phyloP scores from a whole-genome alignment of 2,113 vertebrate genomes.

The Hydrochoerus hydrochaeris region DNA sequence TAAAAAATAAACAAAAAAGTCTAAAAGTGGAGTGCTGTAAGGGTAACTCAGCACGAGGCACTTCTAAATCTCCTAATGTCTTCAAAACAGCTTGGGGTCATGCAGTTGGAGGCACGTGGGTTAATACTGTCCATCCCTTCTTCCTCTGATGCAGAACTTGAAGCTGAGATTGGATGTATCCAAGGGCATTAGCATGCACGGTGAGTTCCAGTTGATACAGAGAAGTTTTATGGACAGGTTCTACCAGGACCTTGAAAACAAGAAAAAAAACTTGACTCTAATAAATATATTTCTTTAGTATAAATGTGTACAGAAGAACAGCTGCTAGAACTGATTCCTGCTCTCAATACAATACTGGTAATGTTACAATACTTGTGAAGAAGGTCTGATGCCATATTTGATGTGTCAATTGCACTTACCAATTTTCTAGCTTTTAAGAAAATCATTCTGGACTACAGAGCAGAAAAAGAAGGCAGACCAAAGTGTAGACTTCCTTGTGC shows the following conservation, averaged over 20 bases:
- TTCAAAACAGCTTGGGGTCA: neutral
- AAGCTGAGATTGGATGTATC: neutral
- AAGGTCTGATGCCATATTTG: accelerated
- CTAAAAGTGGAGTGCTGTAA: accelerated
- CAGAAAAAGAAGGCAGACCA: neutral
- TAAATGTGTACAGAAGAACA: neutral
- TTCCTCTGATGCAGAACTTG: neutral
- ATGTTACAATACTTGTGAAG: neutral
- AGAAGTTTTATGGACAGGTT: neutral
- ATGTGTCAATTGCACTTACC: no score
- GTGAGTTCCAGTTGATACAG: neutral
- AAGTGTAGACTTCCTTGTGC: neutral
- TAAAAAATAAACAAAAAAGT: neutral
- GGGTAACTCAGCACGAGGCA: neutral
- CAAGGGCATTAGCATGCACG: no score
- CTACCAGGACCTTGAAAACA: neutral
- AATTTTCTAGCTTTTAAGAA: neutral
- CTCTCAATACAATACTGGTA: neutral
- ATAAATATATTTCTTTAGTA: neutral
- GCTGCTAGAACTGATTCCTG: neutral
- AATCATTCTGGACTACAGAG: neutral
- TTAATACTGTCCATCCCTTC: neutral
- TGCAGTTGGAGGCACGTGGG: neutral
- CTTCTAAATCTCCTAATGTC: accelerated
- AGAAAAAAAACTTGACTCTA: neutral